Percentiles rank a stretch among this genome's conserved stretches.
These are phyloP conservation scores for Romanogobio albipinnatus DNA, from an alignment of 2,113 vertebrate species.

Conservation along the genomic window DNA sequence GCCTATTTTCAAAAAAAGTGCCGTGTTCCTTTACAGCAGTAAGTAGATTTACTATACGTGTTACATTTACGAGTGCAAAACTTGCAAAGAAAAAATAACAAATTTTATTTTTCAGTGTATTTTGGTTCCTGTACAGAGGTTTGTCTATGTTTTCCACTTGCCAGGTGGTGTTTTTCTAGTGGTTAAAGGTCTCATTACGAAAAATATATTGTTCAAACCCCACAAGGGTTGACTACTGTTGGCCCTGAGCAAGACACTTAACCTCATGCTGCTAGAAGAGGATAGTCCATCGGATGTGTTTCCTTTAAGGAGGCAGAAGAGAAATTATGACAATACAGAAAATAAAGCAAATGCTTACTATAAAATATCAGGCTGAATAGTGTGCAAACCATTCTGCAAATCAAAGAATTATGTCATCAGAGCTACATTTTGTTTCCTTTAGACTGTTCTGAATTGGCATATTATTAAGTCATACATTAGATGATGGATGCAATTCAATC, in stretches of 20 bases:
- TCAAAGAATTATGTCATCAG: neutral
- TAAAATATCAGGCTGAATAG: neutral
- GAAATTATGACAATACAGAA: neutral
- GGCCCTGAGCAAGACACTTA: neutral
- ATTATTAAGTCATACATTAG: neutral
- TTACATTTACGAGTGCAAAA: too few relatives aligned
- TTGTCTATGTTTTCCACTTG: neutral
- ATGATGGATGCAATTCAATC: neutral
- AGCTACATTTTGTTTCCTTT: neutral
- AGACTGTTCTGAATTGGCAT: neutral
- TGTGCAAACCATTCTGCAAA: neutral
- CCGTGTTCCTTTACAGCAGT: too few relatives aligned
- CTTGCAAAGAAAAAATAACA: too few relatives aligned
- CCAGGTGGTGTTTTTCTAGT: neutral
- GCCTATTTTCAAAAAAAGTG: too few relatives aligned
- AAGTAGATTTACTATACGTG: too few relatives aligned
- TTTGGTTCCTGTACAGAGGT: neutral
- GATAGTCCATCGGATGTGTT: neutral
- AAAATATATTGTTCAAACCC: neutral
- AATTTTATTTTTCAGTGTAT: neutral
- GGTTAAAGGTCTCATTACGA: neutral
- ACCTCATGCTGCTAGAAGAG: neutral
- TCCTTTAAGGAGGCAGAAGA: neutral
- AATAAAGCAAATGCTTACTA: neutral
- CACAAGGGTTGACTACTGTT: neutral